These are phyloP conservation scores for Rhinichthys klamathensis DNA, from an alignment of 2,113 vertebrate genomes.

Conservation along the genomic window DNA sequence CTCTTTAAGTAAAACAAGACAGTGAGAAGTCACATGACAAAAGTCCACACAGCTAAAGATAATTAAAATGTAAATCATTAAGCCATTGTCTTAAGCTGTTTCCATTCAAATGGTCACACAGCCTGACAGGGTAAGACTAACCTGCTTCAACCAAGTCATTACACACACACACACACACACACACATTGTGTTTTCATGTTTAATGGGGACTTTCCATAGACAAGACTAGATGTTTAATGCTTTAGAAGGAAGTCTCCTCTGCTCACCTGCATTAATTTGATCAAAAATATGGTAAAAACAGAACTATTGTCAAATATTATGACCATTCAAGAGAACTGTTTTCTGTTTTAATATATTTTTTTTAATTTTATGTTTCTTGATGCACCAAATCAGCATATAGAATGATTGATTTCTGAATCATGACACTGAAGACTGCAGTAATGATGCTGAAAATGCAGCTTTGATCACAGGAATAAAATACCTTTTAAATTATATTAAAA, in stretches of 20 bases:
- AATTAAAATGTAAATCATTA: constrained; percentile 44
- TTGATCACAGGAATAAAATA: no score
- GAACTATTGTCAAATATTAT: not conserved
- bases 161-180: not conserved
- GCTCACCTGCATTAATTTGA: not conserved
- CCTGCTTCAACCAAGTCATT: not conserved
- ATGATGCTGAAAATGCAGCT: no score
- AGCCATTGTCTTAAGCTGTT: constrained; percentile 17
- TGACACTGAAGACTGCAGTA: no score
- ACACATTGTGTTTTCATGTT: no score
- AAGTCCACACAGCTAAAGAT: constrained; percentile 2
- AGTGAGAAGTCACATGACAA: constrained; percentile 34
- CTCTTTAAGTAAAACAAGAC: not conserved
- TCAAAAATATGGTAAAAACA: no score
- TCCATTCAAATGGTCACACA: constrained; percentile 20
- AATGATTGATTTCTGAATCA: no score
- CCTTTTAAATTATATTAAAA: no score
- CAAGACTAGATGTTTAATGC: no score
- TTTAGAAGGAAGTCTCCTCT: not conserved
- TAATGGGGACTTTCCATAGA: no score
- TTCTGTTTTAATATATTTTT: not conserved
- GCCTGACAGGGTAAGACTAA: not conserved
- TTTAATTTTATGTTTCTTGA: no score
- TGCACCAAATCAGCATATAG: no score
- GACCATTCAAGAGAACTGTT: not conserved